Base-by-base conservation (phyloP, 2,797 vertebrate species). In the Oreochromis grahami region DNA sequence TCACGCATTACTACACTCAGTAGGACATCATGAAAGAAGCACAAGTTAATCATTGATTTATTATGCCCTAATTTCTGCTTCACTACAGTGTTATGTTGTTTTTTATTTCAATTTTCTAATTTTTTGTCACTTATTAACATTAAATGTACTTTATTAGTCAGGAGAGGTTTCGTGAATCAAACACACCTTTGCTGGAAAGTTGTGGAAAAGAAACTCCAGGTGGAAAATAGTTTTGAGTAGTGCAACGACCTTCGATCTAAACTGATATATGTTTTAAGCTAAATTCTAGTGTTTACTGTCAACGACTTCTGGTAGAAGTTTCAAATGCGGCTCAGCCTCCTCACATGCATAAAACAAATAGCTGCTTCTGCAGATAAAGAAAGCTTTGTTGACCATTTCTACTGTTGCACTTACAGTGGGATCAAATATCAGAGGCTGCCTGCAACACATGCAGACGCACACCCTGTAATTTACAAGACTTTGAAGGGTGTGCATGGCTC, bases 1-100 rank as follows among this genome's bases (percentile, higher is more conserved):
- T 41, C 51, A 82, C 3, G 14, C 78, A 79, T 84, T 80, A 45
- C 77, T 60, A 34, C 13, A 24, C 77, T 90, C 36, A 85, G 78
- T 65, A 32, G 38, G 83, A 60, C 1, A 24, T 2, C 4, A 68
- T 82, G 68, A 91, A 80, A 81, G 14, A 83, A 86, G 81, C 78
- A 88, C 78, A 43, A 68, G 65, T 70, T 70, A 45, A 70, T 26
- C 38, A 11, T 0, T 17, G 38, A 79, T 85, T 65, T 77, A 24
- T 43, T 53, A 17, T 8, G 5, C 38, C 60, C 60, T 65, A 6
- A 58, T 41, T 78, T 45, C 10, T 56, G 3, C 15, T 3, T 60
- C 45, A 19, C 3, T 17, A 9, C 32, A 21, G 4, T 19, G 65
- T 65, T 5, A 12, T 34, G 17, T 6, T 51, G 17, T 56, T 78